Percentiles rank a stretch among this genome's conserved stretches.
phyloP scores from a whole-genome alignment of 2,888 invertebrate species.

The Luperina nickerlii region DNA sequence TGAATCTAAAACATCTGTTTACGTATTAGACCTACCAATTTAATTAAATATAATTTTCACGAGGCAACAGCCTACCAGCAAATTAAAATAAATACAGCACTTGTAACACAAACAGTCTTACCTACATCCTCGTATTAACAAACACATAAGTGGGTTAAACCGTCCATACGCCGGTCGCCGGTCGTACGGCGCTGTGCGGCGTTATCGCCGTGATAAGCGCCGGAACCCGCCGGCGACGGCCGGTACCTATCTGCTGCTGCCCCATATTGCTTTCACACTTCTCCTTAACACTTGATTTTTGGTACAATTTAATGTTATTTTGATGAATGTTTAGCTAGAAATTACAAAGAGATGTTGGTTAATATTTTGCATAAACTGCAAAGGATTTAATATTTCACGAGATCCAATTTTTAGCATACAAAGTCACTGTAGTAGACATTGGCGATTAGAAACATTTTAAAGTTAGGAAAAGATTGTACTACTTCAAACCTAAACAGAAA shows the following conservation, averaged over 20 bases:
- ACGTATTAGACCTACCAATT: not conserved
- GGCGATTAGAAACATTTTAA: not conserved
- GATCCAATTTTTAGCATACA: not conserved
- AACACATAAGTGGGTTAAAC: slow-evolving; percentile 75
- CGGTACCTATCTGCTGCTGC: slow-evolving; percentile 76
- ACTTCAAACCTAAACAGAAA: not conserved
- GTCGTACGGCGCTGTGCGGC: slow-evolving; percentile 72
- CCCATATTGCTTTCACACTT: slow-evolving; percentile 77
- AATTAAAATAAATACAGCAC: slow-evolving; percentile 46
- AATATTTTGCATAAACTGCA: not conserved
- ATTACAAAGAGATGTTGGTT: not conserved
- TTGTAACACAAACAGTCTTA: slow-evolving; percentile 53
- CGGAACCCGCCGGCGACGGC: slow-evolving; percentile 80
- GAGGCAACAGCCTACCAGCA: not conserved
- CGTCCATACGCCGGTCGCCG: slow-evolving; percentile 73
- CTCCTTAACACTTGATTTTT: slow-evolving; percentile 73
- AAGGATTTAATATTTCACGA: not conserved
- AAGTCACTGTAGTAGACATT: not conserved
- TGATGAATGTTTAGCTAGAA: slow-evolving; percentile 33
- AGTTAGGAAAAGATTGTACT: not conserved
- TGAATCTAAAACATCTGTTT: not conserved
- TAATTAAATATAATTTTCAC: slow-evolving; percentile 7
- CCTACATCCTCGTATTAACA: slow-evolving; percentile 63
- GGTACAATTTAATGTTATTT: slow-evolving; percentile 65
- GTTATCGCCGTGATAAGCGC: slow-evolving; percentile 87